Conservation (phyloP, 2,113 vertebrate species). For the Butastur rufipennis region DNA sequence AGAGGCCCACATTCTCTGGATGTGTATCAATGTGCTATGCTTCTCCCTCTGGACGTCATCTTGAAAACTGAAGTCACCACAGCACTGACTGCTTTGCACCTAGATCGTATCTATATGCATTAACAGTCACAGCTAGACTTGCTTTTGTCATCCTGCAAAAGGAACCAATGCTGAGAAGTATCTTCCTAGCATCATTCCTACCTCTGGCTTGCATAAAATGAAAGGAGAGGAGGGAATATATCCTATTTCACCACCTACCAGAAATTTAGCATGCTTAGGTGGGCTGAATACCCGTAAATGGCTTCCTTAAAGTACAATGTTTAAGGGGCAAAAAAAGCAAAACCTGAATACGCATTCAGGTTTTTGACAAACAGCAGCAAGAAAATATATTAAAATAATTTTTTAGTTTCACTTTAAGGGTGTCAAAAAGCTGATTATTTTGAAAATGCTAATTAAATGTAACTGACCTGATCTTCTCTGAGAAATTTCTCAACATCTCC, state of each 20-base stretch:
- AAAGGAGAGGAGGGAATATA: background rate
- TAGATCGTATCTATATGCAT: background rate
- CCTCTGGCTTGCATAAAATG: background rate
- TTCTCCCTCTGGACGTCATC: background rate
- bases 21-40: fast-evolving
- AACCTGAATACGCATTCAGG: background rate
- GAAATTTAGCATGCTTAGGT: background rate
- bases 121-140: background rate
- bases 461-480: conserved; percentile 84
- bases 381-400: background rate
- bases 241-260: background rate
- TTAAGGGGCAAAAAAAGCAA: background rate
- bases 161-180: background rate
- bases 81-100: background rate
- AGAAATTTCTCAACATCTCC: conserved; percentile 85
- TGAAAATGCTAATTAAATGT: background rate
- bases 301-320: background rate
- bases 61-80: background rate
- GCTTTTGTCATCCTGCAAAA: background rate
- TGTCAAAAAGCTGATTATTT: background rate
- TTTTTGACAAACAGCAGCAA: background rate
- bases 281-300: background rate
- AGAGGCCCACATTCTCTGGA: background rate
- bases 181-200: background rate
- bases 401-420: background rate